These are phyloP conservation scores for Leptobrachium ailaonicum DNA, from an alignment of 2,113 vertebrate species.

Conservation along the genomic window DNA sequence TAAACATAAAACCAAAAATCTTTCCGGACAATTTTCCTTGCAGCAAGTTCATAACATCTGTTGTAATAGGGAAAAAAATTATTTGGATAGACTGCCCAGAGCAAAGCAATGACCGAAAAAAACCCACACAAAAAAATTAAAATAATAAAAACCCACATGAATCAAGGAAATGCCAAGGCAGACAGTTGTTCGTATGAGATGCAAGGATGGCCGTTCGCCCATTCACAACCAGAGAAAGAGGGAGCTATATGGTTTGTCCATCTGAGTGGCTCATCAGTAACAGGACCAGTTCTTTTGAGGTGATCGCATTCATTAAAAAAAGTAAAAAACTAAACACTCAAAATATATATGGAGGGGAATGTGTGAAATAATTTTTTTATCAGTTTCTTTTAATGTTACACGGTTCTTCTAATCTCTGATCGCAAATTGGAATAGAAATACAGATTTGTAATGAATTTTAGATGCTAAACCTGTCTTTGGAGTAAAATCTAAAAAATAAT, in stretches of 20 bases:
- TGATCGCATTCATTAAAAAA: too few relatives aligned
- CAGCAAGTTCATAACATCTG: slow-evolving; percentile 40
- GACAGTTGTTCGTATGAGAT: slow-evolving; percentile 32
- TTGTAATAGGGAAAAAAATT: slow-evolving; percentile 38
- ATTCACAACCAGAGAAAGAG: not conserved
- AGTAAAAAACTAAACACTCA: too few relatives aligned
- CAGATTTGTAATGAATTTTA: too few relatives aligned
- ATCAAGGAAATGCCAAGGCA: slow-evolving; percentile 44
- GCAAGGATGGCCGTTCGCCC: slow-evolving; percentile 13
- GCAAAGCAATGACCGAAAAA: slow-evolving; percentile 4
- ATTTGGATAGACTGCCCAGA: slow-evolving; percentile 40
- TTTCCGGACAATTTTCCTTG: slow-evolving; percentile 26
- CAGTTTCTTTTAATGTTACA: too few relatives aligned
- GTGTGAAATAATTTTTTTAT: too few relatives aligned
- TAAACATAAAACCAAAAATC: slow-evolving; percentile 48
- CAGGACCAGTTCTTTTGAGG: not conserved
- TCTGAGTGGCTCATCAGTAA: not conserved
- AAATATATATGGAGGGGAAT: too few relatives aligned
- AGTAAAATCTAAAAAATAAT: too few relatives aligned
- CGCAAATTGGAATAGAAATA: not conserved
- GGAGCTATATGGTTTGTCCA: not conserved
- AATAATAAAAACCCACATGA: not conserved
- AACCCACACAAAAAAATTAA: too few relatives aligned
- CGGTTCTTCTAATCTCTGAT: too few relatives aligned
- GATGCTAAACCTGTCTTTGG: too few relatives aligned